Evolutionary conservation across 2,888 invertebrate species (phyloP).

Genomic region (Colletes collaris): DNA sequence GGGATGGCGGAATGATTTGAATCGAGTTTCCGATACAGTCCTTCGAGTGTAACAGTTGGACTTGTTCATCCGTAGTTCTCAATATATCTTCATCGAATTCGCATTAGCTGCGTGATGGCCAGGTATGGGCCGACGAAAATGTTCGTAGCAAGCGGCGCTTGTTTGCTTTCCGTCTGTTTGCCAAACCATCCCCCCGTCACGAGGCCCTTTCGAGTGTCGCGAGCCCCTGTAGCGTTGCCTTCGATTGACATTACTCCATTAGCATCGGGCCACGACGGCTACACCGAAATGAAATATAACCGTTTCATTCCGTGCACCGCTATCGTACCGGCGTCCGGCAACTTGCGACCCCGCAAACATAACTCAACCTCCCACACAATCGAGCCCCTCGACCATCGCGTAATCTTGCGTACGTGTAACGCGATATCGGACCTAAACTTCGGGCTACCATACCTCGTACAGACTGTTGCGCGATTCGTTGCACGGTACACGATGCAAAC

Average conservation of each 20-base stretch:
- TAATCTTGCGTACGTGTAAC: constrained; percentile 52
- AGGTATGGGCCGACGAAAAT: background rate
- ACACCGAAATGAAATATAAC: constrained; percentile 58
- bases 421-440: constrained; percentile 39
- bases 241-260: constrained; percentile 41
- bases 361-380: constrained; percentile 48
- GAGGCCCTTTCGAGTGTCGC: background rate
- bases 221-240: background rate
- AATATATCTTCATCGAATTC: constrained; percentile 1
- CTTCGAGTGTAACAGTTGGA: constrained; percentile 1
- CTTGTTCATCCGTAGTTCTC: background rate
- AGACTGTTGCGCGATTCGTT: background rate
- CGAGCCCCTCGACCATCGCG: constrained; percentile 15
- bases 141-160: background rate
- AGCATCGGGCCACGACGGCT: constrained; percentile 14
- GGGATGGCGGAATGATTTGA: constrained; percentile 4
- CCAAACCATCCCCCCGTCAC: background rate
- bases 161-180: background rate
- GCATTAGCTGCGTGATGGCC: background rate
- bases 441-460: constrained; percentile 1
- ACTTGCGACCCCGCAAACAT: constrained; percentile 46
- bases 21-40: constrained; percentile 10
- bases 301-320: constrained; percentile 48
- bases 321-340: constrained; percentile 52
- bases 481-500: no score